Conservation (phyloP, 2,888 invertebrate genomes). For the Rhorus exstirpatorius region DNA sequence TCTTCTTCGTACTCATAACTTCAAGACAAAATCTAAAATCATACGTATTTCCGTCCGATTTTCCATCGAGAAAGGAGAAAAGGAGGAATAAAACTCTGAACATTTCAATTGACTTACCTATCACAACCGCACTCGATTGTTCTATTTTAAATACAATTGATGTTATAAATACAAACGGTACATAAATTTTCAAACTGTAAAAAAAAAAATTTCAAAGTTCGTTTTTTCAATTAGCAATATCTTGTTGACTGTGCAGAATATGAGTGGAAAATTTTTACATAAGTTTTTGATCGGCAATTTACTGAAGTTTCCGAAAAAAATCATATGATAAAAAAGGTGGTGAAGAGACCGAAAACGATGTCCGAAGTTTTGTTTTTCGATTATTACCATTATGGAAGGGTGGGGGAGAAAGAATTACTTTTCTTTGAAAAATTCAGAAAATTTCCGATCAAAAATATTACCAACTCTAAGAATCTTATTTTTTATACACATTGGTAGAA, state of each 20-base stretch:
- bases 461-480: too few relatives aligned
- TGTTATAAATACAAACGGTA: not conserved
- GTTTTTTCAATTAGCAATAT: not conserved
- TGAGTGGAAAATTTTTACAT: slow-evolving; percentile 3
- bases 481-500: too few relatives aligned
- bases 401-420: too few relatives aligned
- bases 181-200: not conserved
- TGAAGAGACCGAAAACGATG: too few relatives aligned
- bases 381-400: too few relatives aligned
- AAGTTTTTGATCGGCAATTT: slow-evolving; percentile 9
- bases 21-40: slow-evolving; percentile 1
- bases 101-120: slow-evolving; percentile 11
- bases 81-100: not conserved
- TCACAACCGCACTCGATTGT: slow-evolving; percentile 2
- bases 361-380: too few relatives aligned
- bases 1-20: not conserved
- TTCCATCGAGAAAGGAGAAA: too few relatives aligned
- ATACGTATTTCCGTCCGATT: not conserved
- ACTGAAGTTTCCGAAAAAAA: slow-evolving; percentile 14
- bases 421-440: too few relatives aligned
- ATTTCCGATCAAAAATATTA: too few relatives aligned
- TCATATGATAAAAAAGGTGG: too few relatives aligned
- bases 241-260: not conserved
- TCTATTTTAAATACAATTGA: slow-evolving; percentile 3
- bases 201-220: too few relatives aligned